Evolutionary conservation across 2,797 vertebrate species (phyloP).

Genomic region (Phataginus tetradactyla): DNA sequence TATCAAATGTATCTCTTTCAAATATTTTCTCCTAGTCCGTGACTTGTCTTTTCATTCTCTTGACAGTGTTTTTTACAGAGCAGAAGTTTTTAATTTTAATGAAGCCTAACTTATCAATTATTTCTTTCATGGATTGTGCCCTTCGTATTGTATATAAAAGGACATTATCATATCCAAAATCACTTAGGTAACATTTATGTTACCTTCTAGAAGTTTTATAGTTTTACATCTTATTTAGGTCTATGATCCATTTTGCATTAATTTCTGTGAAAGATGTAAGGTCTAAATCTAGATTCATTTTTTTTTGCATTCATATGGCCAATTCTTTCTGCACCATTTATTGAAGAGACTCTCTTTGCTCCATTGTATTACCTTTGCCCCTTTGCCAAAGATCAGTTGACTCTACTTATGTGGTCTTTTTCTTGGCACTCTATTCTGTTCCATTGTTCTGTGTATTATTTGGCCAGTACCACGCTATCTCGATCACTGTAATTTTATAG

Average conservation of each 20-base stretch:
- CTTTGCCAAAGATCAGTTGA: neutral
- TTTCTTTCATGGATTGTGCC: neutral
- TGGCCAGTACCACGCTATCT: neutral
- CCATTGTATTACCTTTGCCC: neutral
- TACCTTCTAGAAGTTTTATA: neutral
- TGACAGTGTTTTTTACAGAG: neutral
- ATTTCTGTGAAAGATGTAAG: neutral
- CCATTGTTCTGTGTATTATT: neutral
- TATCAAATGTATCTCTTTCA: neutral
- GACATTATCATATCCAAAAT: neutral
- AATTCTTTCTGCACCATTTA: neutral
- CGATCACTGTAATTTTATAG: neutral
- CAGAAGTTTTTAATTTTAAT: neutral
- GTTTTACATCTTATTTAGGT: neutral
- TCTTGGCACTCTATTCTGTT: neutral
- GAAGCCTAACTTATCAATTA: neutral
- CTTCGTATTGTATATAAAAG: neutral
- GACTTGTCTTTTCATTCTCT: neutral
- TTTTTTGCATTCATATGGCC: neutral
- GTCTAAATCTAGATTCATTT: neutral
- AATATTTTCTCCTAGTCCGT: neutral
- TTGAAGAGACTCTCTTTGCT: neutral
- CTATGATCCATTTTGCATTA: neutral
- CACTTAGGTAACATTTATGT: neutral
- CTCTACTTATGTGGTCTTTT: neutral